Conservation (phyloP, 2,113 vertebrate genomes). For the Casuarius casuarius region DNA sequence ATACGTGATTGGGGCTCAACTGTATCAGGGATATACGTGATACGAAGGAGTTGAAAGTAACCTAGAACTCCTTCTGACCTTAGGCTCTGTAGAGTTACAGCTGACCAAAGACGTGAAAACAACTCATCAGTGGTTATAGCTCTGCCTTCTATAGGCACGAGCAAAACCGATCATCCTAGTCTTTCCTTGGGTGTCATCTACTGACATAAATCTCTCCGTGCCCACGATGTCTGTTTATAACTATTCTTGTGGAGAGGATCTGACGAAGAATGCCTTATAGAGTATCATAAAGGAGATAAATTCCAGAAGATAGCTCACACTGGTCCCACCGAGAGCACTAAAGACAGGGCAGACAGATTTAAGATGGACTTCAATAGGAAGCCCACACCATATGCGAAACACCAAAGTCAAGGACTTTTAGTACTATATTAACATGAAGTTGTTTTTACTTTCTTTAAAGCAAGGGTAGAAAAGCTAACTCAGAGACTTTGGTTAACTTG, state of each 20-base stretch:
- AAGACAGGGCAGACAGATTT: background rate
- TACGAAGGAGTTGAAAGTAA: background rate
- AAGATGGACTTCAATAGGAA: background rate
- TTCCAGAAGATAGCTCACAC: background rate
- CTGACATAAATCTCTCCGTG: background rate
- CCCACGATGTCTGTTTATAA: background rate
- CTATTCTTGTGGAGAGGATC: background rate
- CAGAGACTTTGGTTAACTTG: background rate
- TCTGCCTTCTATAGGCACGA: background rate
- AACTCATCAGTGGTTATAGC: background rate
- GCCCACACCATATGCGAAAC: background rate
- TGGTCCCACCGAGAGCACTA: background rate
- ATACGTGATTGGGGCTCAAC: background rate
- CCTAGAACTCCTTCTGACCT: background rate
- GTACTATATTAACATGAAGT: background rate
- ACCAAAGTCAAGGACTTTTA: background rate
- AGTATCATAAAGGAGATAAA: background rate
- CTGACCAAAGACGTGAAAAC: background rate
- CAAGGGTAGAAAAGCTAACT: background rate
- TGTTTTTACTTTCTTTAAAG: background rate
- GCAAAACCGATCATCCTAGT: background rate
- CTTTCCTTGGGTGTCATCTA: background rate
- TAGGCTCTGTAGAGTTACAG: background rate
- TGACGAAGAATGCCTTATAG: background rate
- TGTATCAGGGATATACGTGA: background rate